Evolutionary conservation across 2,888 invertebrate genomes (phyloP).

Genomic region (Dryobota labecula): DNA sequence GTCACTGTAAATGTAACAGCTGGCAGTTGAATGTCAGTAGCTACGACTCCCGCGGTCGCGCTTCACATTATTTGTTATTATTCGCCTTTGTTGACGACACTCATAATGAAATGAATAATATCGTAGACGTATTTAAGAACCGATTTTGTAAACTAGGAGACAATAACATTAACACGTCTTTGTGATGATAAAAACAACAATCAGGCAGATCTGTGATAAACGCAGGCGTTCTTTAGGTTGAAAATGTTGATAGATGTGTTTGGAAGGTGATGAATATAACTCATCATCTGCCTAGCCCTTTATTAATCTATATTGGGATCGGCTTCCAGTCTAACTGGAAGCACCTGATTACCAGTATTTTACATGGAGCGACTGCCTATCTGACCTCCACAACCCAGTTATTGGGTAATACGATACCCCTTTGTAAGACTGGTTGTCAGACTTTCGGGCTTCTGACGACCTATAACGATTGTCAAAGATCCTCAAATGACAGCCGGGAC

Average conservation of each 20-base stretch:
- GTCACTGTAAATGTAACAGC: constrained; percentile 40
- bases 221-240: constrained; percentile 27
- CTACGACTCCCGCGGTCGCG: constrained; percentile 48
- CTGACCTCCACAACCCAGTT: no score
- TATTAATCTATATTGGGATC: no score
- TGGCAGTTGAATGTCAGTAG: constrained; percentile 31
- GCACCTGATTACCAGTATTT: no score
- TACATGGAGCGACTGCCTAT: no score
- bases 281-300: no score
- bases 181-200: constrained; percentile 55
- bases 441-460: no score
- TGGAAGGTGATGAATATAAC: constrained; percentile 16
- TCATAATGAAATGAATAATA: constrained; percentile 60
- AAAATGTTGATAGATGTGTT: constrained; percentile 18
- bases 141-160: constrained; percentile 50
- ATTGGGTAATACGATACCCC: no score
- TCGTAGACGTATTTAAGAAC: constrained; percentile 48
- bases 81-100: constrained; percentile 63
- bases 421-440: no score
- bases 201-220: constrained; percentile 47
- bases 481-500: no score
- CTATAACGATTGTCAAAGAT: no score
- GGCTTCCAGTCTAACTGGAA: no score
- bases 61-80: constrained; percentile 64
- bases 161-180: constrained; percentile 55